Base-by-base conservation (phyloP, 2,888 invertebrate genomes). In the Hypselothyrea guttata region DNA sequence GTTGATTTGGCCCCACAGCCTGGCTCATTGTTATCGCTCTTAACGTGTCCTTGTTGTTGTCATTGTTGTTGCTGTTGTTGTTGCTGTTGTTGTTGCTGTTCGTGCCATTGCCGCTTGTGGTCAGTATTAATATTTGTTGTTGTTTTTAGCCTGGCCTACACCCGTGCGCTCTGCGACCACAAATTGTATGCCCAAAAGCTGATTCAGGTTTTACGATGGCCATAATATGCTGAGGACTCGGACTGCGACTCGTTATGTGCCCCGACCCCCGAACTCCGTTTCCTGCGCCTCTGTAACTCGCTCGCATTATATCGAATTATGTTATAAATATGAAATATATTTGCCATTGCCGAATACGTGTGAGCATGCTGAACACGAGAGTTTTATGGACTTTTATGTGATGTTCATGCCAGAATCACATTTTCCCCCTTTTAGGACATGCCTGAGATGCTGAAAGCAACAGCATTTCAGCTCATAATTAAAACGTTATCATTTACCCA, bases 301-400 rank as follows among this genome's bases (percentile, higher is more conserved):
- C 83, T 57, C 49, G 81, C 61, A 78, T 78, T 78, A 78, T 83
- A 84, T 79, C 77, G 81, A 84, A 78, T 78, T 78, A 78, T 78
- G 78, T 78, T 84, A 78, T 78, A 78, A 83, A 83, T 81, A 81
- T 79, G 60, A 81, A 81, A 79, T 78, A 75, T 67, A 79, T 78
- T 61, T 61, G 41, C 46, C 38, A 40, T 27, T 46, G 38, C 34
- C 52, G 51, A 56, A 71, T 61, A 74, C 69, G 75, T 81, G 77
- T 74, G 71, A 66, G 66, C 47, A 71, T 66, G 66, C 49, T 22
- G 46, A 51, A 37, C 57, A 61, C 44, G 18, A 45, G 22, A 22
- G 30, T 72, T 70, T 58, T 49, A 66, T 53, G 69, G 59, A 34
- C 69, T 79, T 76, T 70, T 66, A 76, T 79, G 63, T 22, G 41